These are phyloP conservation scores for Callyntrura sp. DNA, from an alignment of 2,888 invertebrate genomes.

Conservation along the genomic window DNA sequence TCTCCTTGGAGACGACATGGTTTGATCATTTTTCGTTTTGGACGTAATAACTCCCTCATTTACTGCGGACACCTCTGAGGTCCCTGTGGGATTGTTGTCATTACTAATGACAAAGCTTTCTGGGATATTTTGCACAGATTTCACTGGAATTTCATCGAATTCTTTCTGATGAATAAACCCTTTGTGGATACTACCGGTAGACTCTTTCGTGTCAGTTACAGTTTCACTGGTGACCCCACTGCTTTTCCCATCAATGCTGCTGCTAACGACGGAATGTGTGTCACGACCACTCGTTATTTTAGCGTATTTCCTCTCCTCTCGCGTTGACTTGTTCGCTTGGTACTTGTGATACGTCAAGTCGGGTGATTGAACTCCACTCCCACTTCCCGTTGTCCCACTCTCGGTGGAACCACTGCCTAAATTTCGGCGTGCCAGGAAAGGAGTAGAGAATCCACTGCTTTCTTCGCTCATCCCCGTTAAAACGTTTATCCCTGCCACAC, in stretches of 20 bases:
- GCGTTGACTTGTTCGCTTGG: slow-evolving; percentile 45
- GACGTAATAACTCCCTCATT: too few species aligned
- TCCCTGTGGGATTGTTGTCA: not conserved
- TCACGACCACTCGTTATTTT: slow-evolving; percentile 65
- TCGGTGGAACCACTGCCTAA: slow-evolving; percentile 64
- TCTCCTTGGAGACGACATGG: slow-evolving; percentile 17
- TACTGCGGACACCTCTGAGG: too few species aligned
- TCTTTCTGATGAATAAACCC: slow-evolving; percentile 67
- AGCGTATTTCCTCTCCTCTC: slow-evolving; percentile 52
- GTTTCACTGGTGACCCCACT: slow-evolving; percentile 4
- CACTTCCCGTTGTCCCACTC: slow-evolving; percentile 73
- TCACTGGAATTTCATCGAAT: slow-evolving; percentile 76
- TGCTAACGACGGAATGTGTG: not conserved
- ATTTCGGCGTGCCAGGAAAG: slow-evolving; percentile 47
- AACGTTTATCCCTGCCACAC: slow-evolving; percentile 53
- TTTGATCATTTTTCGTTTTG: not conserved
- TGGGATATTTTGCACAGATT: slow-evolving; percentile 52
- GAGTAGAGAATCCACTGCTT: slow-evolving; percentile 72
- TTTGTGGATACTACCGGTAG: not conserved
- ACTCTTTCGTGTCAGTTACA: slow-evolving; percentile 30
- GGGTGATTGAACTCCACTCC: slow-evolving; percentile 69
- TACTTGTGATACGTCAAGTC: slow-evolving; percentile 64
- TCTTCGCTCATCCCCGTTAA: slow-evolving; percentile 64
- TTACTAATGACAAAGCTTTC: too few species aligned
- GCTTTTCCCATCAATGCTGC: not conserved